Base-by-base conservation (phyloP, 2,888 invertebrate genomes). In the Sinelater perroti region DNA sequence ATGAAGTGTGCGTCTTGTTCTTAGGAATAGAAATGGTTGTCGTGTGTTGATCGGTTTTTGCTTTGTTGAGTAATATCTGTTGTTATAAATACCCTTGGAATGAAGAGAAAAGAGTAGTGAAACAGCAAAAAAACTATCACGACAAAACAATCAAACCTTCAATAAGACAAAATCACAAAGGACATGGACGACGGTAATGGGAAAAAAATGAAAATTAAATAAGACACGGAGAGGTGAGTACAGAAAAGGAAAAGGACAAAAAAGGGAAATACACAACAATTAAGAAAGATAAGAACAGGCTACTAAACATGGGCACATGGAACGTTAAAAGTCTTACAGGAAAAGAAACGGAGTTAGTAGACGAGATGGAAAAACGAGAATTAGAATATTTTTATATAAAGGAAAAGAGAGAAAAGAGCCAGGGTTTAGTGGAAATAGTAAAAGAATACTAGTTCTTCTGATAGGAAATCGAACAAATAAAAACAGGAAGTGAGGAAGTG, bases 181-280 rank as follows among this genome's bases (percentile, higher is more conserved):
- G 3, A 30, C 30, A 24, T 24, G 24, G 24, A 24, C 24, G 24
- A 24, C 24, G 24, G 7, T 24, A 24, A 24, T 24, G 24, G 24
- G 7, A 24, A 30, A 30, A 30, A n/a, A 30, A 30, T 6, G 30
- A 30, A 30, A 30, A 30, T n/a, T 3, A 30, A 30, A n/a, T 30
- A 30, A 30, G 30, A 3, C 11, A 30, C n/a, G 10, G n/a, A 30
- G 30, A 30, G n/a, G 30, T 7, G 30, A 30, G n/a, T 5, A 30
- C 3, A 3, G 11, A 3, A 30, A 4, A 30, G n/a, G 30, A 30
- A 30, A 30, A n/a, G 5, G 10, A 30, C 30, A 30, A 30, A 30
- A 30, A 30, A 30, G 3, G 3, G 30, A 11, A 4, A 30, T 30
- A 30, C 3, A 30, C 30, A 30, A n/a, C 30, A 30, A 30, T n/a